Conservation (phyloP, 2,113 vertebrate genomes). For the Calcarius ornatus region DNA sequence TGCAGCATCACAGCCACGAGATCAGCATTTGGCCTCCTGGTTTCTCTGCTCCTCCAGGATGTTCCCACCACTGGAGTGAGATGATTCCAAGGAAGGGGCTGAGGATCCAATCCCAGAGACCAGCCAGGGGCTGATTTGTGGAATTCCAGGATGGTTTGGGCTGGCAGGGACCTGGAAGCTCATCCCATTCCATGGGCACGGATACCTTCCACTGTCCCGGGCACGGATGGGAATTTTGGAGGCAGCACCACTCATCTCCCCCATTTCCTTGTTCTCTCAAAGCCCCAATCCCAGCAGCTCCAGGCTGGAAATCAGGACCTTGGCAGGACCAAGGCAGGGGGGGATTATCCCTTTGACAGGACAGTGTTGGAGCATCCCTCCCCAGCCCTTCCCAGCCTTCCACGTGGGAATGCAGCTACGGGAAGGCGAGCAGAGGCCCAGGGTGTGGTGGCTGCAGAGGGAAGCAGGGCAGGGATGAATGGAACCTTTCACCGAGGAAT, state of each 20-base stretch:
- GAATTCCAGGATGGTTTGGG: neutral
- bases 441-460: constrained; percentile 69
- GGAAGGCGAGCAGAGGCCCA: constrained; percentile 62
- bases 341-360: fast-evolving
- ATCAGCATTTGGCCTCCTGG: fast-evolving
- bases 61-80: neutral
- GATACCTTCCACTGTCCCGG: neutral
- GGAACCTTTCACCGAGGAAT: constrained; percentile 72
- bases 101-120: neutral
- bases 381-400: neutral
- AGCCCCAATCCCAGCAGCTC: neutral
- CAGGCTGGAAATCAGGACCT: neutral
- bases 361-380: neutral
- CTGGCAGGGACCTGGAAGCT: neutral
- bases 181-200: neutral
- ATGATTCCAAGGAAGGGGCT: neutral
- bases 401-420: neutral
- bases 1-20: fast-evolving
- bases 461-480: constrained; percentile 68
- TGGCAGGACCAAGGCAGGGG: neutral
- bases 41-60: neutral
- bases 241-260: neutral
- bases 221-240: fast-evolving
- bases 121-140: neutral
- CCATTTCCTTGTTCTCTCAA: neutral